A percentile compares a stretch with the other conserved stretches of the same genome.
Evolutionary conservation across 2,797 vertebrate species (phyloP).

Genomic region (Labroides dimidiatus): DNA sequence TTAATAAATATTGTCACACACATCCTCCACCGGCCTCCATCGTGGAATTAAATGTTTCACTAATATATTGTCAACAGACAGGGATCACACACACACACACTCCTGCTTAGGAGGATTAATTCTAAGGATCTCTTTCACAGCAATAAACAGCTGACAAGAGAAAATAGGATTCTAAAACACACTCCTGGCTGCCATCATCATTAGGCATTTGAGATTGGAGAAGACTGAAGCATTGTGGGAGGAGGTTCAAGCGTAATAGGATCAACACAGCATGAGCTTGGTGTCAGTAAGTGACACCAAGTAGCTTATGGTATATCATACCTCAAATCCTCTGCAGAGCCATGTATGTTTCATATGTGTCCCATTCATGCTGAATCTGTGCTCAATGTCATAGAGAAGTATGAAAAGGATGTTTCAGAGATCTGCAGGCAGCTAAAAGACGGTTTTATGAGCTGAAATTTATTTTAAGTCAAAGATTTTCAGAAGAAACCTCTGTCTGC

Average conservation of each 20-base stretch:
- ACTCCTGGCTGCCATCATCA: slow-evolving; percentile 50
- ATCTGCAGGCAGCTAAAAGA: background rate
- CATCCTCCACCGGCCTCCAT: background rate
- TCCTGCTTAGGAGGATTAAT: slow-evolving; percentile 68
- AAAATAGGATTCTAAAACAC: slow-evolving; percentile 71
- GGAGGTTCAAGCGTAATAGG: slow-evolving; percentile 67
- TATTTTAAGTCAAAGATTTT: slow-evolving; percentile 16
- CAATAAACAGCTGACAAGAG: slow-evolving; percentile 71
- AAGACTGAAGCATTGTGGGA: slow-evolving; percentile 48
- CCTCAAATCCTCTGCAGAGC: slow-evolving; percentile 40
- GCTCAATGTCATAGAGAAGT: background rate
- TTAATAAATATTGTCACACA: background rate
- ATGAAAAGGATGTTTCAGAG: background rate
- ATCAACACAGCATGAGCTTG: slow-evolving; percentile 57
- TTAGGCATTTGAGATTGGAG: slow-evolving; percentile 40
- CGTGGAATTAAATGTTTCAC: slow-evolving; percentile 30
- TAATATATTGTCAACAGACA: slow-evolving; percentile 38
- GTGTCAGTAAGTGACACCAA: slow-evolving; percentile 44
- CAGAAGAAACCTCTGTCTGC: slow-evolving; percentile 40
- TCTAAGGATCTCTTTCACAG: slow-evolving; percentile 60
- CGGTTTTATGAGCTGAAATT: slow-evolving; percentile 23
- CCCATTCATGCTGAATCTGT: slow-evolving; percentile 10
- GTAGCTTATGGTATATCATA: slow-evolving; percentile 52
- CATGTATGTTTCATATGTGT: slow-evolving; percentile 31
- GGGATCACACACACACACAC: slow-evolving; percentile 57